These are phyloP conservation scores for Scyliorhinus canicula DNA, from an alignment of 2,797 vertebrate genomes.

Conservation along the genomic window DNA sequence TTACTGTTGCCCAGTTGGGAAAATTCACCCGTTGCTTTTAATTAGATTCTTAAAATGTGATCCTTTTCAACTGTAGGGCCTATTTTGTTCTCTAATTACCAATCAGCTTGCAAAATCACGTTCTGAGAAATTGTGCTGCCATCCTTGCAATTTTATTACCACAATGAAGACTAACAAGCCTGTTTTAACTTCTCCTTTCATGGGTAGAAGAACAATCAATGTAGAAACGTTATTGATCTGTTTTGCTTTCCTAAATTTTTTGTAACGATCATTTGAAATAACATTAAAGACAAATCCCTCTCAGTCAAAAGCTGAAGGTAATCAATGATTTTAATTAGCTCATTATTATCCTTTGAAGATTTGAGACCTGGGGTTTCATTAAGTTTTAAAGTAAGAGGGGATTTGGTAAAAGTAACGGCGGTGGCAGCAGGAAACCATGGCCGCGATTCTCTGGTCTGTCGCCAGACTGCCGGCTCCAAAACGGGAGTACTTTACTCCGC, in stretches of 20 bases:
- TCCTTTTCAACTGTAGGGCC: not conserved
- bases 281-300: not conserved
- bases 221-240: not conserved
- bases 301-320: not conserved
- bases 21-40: not conserved
- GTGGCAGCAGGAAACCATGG: not conserved
- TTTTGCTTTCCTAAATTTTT: not conserved
- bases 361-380: slow-evolving; percentile 2
- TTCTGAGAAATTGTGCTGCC: not conserved
- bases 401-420: not conserved
- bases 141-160: not conserved
- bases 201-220: not conserved
- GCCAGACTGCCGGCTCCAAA: too few species aligned
- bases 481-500: too few species aligned
- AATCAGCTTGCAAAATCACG: not conserved
- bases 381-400: not conserved
- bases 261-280: not conserved
- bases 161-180: not conserved
- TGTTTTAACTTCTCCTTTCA: not conserved
- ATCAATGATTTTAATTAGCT: not conserved
- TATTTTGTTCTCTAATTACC: not conserved
- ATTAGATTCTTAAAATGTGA: not conserved
- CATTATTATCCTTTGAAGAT: not conserved
- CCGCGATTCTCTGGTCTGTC: too few species aligned
- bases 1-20: not conserved